Conservation (phyloP, 2,797 vertebrate species). For the Chlorospingus semifuscus region DNA sequence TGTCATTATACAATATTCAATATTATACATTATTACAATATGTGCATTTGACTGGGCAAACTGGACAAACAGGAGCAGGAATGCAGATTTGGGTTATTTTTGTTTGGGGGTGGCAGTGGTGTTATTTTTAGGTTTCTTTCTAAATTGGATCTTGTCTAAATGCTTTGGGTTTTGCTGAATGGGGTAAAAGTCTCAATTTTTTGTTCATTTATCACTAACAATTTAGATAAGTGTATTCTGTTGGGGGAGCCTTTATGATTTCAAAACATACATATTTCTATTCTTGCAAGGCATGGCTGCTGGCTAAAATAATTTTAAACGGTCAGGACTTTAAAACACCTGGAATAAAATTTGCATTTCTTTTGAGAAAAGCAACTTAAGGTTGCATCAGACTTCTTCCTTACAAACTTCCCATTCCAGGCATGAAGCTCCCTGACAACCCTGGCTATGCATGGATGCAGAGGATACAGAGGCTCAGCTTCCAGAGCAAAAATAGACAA, state of each 20-base stretch:
- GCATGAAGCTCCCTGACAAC: background rate
- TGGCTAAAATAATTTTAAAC: conserved; percentile 33
- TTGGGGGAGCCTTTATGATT: background rate
- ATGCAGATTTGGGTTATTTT: background rate
- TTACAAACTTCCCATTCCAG: background rate
- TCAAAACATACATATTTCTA: conserved; percentile 8
- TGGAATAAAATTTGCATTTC: conserved; percentile 26
- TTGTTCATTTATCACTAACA: background rate
- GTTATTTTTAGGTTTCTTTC: background rate
- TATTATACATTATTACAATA: background rate
- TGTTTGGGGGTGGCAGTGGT: background rate
- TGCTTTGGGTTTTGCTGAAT: background rate
- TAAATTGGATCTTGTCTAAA: background rate
- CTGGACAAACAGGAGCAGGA: background rate
- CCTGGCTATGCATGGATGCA: background rate
- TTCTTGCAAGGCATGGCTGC: conserved; percentile 61
- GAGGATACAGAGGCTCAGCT: background rate
- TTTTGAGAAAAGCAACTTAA: background rate
- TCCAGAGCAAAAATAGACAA: background rate
- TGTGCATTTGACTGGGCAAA: background rate
- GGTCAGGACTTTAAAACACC: conserved; percentile 1
- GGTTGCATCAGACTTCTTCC: background rate
- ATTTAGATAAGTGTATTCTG: background rate
- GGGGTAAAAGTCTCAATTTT: background rate
- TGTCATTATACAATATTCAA: background rate